Evolutionary conservation across 2,888 invertebrate genomes (phyloP).

Genomic region (Drosophila histrio): DNA sequence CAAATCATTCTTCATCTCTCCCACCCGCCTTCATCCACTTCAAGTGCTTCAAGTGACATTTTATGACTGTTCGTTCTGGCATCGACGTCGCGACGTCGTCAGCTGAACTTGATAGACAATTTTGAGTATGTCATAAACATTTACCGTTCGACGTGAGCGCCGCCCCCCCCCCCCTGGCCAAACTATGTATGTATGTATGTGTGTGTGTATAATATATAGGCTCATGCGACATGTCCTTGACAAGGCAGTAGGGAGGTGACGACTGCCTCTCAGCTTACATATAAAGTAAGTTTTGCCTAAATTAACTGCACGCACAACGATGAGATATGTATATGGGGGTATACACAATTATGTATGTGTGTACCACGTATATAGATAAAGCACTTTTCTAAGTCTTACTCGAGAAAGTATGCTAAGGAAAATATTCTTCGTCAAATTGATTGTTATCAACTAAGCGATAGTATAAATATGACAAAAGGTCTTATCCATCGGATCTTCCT

Average conservation of each 20-base stretch:
- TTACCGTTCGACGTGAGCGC: slow-evolving; percentile 76
- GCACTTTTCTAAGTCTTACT: not conserved
- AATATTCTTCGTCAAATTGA: not conserved
- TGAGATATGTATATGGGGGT: no score
- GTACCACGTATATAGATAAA: not conserved
- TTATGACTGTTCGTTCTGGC: slow-evolving; percentile 50
- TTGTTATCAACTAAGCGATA: no score
- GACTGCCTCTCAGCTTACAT: not conserved
- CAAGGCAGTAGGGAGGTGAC: slow-evolving; percentile 5
- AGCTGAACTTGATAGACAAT: slow-evolving; percentile 79
- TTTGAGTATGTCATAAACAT: slow-evolving; percentile 78
- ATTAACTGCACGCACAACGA: slow-evolving; percentile 44
- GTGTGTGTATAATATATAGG: not conserved
- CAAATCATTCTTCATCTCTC: not conserved
- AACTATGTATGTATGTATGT: not conserved
- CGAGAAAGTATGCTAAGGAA: not conserved
- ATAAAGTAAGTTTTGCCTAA: slow-evolving; percentile 36
- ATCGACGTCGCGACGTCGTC: slow-evolving; percentile 46
- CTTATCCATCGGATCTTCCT: no score
- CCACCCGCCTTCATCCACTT: not conserved
- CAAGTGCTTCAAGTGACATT: slow-evolving; percentile 62
- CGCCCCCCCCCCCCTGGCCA: not conserved
- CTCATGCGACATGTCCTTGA: slow-evolving; percentile 7
- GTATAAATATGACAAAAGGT: no score
- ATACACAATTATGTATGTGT: no score